Percentiles rank a stretch among this genome's conserved stretches.
These are phyloP conservation scores for Priocnemis perturbator DNA, from an alignment of 2,888 invertebrate genomes.

Conservation along the genomic window DNA sequence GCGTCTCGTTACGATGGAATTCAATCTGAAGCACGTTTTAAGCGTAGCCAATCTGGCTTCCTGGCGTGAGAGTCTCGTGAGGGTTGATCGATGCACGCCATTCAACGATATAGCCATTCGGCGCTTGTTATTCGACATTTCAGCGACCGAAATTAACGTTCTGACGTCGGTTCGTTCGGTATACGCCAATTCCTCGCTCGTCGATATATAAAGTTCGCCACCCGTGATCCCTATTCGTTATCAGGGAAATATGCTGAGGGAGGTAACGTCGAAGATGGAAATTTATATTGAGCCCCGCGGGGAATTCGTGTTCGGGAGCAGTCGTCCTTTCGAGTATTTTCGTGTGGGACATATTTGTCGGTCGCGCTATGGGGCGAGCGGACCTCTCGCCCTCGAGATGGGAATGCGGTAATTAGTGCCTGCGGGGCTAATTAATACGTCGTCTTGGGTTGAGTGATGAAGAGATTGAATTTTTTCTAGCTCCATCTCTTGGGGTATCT, in stretches of 20 bases:
- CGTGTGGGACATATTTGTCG: background rate
- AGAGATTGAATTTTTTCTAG: too few species aligned
- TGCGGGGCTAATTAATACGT: slow-evolving; percentile 22
- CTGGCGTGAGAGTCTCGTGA: slow-evolving; percentile 4
- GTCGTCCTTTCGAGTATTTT: background rate
- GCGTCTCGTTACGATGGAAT: too few species aligned
- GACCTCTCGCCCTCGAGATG: background rate
- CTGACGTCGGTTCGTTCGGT: too few species aligned
- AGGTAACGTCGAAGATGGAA: background rate
- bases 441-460: background rate
- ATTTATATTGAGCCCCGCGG: background rate
- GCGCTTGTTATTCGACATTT: background rate
- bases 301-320: background rate
- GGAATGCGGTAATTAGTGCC: slow-evolving; percentile 15
- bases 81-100: background rate
- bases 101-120: too few species aligned
- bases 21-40: too few species aligned
- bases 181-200: too few species aligned
- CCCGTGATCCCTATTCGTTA: too few species aligned
- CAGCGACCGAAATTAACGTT: too few species aligned
- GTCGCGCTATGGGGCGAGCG: background rate
- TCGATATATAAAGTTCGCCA: too few species aligned
- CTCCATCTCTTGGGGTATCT: too few species aligned
- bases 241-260: too few species aligned
- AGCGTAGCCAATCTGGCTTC: too few species aligned